A percentile compares a stretch with the other conserved stretches of the same genome.
Conservation (phyloP, 2,888 invertebrate species). For the Kuschelorhynchus macadamiae region DNA sequence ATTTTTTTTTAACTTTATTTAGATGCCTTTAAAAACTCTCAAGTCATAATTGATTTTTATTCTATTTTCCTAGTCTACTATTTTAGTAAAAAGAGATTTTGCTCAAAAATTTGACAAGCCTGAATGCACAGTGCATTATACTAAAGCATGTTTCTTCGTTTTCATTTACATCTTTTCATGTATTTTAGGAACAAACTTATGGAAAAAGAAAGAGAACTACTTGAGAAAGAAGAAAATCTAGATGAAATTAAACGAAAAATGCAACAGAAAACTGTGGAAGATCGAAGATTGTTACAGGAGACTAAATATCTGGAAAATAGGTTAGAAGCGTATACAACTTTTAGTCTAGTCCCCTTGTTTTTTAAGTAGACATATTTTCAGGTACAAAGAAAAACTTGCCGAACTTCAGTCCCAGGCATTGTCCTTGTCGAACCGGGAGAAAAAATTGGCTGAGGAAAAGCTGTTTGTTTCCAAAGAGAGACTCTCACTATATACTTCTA, state of each 20-base stretch:
- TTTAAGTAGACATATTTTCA: too few relatives aligned
- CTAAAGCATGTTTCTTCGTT: too few relatives aligned
- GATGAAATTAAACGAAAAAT: constrained; percentile 64
- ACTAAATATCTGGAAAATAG: constrained; percentile 65
- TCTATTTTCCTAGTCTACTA: too few relatives aligned
- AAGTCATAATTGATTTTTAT: too few relatives aligned
- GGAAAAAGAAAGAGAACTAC: constrained; percentile 60
- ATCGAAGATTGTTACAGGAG: constrained; percentile 69
- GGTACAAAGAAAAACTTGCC: constrained; percentile 72
- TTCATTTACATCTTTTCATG: too few relatives aligned
- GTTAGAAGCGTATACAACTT: too few relatives aligned
- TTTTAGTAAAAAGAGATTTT: too few relatives aligned
- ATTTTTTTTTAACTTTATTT: too few relatives aligned
- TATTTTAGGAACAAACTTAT: constrained; percentile 58
- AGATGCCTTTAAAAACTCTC: too few relatives aligned
- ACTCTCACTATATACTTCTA: constrained; percentile 71
- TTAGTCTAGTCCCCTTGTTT: too few relatives aligned
- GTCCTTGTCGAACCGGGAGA: constrained; percentile 72
- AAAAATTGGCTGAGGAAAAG: constrained; percentile 75
- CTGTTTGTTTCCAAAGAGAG: constrained; percentile 74
- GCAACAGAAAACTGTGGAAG: constrained; percentile 72
- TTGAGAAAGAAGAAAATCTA: constrained; percentile 62
- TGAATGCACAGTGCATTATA: too few relatives aligned
- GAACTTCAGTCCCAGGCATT: constrained; percentile 73
- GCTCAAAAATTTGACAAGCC: too few relatives aligned